Evolutionary conservation across 2,797 vertebrate species (phyloP), one percentile per base, ranked within the genome.

Genomic region (Xerus rutilus): DNA sequence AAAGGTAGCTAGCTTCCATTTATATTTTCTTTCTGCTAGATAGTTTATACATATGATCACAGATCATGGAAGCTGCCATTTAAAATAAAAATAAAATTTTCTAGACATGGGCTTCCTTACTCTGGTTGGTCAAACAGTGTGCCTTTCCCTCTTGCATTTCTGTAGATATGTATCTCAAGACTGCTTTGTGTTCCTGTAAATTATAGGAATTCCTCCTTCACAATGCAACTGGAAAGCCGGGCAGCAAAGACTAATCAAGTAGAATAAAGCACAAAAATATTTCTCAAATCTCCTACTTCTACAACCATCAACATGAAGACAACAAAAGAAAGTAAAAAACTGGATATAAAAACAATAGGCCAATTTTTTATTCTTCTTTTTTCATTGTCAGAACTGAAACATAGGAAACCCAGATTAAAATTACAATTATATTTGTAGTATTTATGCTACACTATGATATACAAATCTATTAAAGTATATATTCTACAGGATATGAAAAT

Each of bases 131-230:
- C 95, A 89, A 3, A 86, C 6, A 89, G 28, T 96, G 52, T 94
- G 72, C 81, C 95, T 92, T 77, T 81, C 67, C 92, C 86, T 95
- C 86, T 89, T 77, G 78, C 15, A 6, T 21, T 5, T 79, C 15
- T 28, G 69, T 90, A 90, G 94, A 78, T 65, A 10, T 2, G 0
- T 35, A 88, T 95, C 91, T 82, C 96, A 93, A 94, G 95, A 74
- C 5, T 35, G 76, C 69, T 98, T 93, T 97, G 81, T 92, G n/a
- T 39, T 95, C 47, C 73, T 86, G 45, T n/a, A 96, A 97, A 97
- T 98, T 32, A 96, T 91, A 97, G 94, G 92, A 97, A 97, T 97
- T 98, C 96, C 97, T 97, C 94, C 96, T 97, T 67, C 57, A 62
- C 4, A 39, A 70, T 0, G 78, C n/a, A 91, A 70, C 52, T 76